A percentile compares a stretch with the other conserved stretches of the same genome.
Evolutionary conservation across 2,113 vertebrate species (phyloP).

Genomic region (Gasterosteus aculeatus): DNA sequence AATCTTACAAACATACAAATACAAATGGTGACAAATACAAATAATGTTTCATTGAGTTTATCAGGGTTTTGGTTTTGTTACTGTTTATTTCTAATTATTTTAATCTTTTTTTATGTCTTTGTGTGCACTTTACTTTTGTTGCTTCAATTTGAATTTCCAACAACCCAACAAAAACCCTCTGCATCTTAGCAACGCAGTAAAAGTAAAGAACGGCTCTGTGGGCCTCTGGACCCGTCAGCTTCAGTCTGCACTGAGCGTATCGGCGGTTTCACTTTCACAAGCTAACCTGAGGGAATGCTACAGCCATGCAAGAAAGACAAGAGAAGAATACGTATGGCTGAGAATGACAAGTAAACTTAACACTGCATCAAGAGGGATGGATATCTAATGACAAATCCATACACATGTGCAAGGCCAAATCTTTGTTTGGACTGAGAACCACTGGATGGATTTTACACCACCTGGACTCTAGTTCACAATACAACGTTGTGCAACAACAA

Average conservation of each 20-base stretch:
- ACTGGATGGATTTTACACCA: slow-evolving; percentile 29
- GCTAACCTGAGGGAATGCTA: slow-evolving; percentile 2
- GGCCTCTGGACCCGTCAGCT: slow-evolving; percentile 14
- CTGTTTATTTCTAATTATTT: too few relatives aligned
- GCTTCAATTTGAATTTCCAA: too few relatives aligned
- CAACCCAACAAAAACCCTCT: too few relatives aligned
- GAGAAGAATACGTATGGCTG: slow-evolving; percentile 12
- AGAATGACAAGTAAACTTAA: slow-evolving; percentile 20
- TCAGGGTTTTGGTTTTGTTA: too few relatives aligned
- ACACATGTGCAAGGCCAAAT: not conserved
- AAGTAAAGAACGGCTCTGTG: not conserved
- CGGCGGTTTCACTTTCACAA: slow-evolving; percentile 17
- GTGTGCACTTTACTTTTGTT: too few relatives aligned
- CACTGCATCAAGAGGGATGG: slow-evolving; percentile 35
- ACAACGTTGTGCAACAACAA: slow-evolving; percentile 56
- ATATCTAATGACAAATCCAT: slow-evolving; percentile 46
- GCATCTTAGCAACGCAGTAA: not conserved
- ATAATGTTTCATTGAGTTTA: too few relatives aligned
- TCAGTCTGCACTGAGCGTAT: slow-evolving; percentile 24
- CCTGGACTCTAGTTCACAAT: slow-evolving; percentile 47
- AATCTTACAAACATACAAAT: too few relatives aligned
- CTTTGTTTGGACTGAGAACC: slow-evolving; percentile 14
- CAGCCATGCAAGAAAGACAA: not conserved
- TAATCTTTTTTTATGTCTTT: too few relatives aligned
- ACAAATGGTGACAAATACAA: too few relatives aligned